Evolutionary conservation across 2,888 invertebrate species (phyloP).

Genomic region (Hipparchia semele): DNA sequence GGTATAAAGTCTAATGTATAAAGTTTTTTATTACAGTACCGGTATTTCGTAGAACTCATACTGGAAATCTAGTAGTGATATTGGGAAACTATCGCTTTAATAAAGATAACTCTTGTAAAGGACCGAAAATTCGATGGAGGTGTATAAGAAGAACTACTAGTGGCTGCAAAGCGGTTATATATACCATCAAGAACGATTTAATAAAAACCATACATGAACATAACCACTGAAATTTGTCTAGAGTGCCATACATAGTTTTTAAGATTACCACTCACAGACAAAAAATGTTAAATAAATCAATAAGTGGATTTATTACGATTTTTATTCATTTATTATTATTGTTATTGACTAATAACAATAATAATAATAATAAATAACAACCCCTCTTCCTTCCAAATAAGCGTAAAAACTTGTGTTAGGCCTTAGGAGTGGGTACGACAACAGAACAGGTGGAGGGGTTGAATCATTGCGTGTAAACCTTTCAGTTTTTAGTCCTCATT

Average conservation of each 20-base stretch:
- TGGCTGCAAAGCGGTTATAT: constrained; percentile 49
- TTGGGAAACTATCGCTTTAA: constrained; percentile 52
- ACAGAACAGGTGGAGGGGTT: too few species aligned
- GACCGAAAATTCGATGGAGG: constrained; percentile 50
- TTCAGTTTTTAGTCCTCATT: too few species aligned
- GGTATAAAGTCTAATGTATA: background rate
- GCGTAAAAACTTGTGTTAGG: too few species aligned
- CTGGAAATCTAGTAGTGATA: constrained; percentile 52
- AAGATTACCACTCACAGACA: too few species aligned
- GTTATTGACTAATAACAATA: too few species aligned
- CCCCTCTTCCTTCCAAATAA: too few species aligned
- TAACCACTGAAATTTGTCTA: constrained; percentile 43
- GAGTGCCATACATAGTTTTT: background rate
- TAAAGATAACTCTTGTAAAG: constrained; percentile 45
- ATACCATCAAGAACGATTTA: constrained; percentile 48
- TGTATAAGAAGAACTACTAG: constrained; percentile 45
- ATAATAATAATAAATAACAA: too few species aligned
- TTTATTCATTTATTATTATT: too few species aligned
- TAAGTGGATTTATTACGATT: too few species aligned
- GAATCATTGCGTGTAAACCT: too few species aligned
- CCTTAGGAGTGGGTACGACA: too few species aligned
- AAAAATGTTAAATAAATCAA: too few species aligned
- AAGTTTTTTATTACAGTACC: constrained; percentile 38
- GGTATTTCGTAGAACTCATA: constrained; percentile 45
- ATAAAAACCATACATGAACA: constrained; percentile 49